phyloP scores from a whole-genome alignment of 2,797 vertebrate genomes.

The Leuciscus waleckii region DNA sequence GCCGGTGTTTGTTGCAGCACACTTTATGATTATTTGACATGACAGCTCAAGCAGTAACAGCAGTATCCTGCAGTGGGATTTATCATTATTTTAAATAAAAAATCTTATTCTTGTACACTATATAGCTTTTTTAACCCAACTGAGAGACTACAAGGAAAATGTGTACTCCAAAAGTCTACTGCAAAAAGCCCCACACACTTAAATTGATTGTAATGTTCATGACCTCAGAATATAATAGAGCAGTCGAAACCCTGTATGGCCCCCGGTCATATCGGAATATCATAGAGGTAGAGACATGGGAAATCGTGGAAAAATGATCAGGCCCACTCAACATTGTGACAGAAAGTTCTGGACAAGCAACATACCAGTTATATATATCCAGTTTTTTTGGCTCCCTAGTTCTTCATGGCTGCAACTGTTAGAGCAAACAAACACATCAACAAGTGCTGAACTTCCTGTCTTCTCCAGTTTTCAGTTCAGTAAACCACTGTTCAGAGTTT shows the following conservation, averaged over 20 bases:
- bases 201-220: not conserved
- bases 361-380: not conserved
- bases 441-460: not conserved
- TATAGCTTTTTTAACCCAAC: too few relatives aligned
- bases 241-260: not conserved
- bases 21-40: not conserved
- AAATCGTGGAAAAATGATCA: not conserved
- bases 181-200: not conserved
- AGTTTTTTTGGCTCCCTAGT: not conserved
- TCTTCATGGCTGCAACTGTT: slow-evolving; percentile 6
- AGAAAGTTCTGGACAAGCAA: not conserved
- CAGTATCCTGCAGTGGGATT: not conserved
- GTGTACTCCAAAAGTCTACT: not conserved
- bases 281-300: not conserved
- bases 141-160: not conserved
- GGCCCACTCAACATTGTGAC: not conserved
- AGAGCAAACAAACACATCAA: not conserved
- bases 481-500: not conserved
- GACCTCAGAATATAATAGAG: not conserved
- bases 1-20: not conserved
- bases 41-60: not conserved
- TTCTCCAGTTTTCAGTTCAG: not conserved
- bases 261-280: not conserved
- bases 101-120: not conserved
- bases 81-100: too few relatives aligned